phyloP scores from a whole-genome alignment of 2,888 invertebrate species.

The Drosophila kokeensis region DNA sequence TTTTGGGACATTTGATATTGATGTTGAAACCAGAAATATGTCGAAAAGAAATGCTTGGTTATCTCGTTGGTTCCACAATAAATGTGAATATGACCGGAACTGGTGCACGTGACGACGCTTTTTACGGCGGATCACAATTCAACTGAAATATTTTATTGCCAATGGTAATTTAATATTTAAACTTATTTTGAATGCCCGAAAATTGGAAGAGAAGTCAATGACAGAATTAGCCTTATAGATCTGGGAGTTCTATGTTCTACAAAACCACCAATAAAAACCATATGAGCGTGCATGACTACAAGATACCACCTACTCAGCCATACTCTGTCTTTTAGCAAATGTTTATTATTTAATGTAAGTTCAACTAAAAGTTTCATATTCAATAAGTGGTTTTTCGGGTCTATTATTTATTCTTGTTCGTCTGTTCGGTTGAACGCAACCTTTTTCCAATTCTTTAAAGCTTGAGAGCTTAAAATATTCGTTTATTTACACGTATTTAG shows the following conservation, averaged over 20 bases:
- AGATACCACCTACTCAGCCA: neutral
- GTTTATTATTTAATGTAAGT: neutral
- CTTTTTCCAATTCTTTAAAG: neutral
- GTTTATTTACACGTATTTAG: neutral
- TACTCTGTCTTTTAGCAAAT: neutral
- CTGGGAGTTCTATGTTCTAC: neutral
- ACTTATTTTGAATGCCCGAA: neutral
- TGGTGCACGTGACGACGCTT: conserved; percentile 88
- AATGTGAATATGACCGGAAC: conserved; percentile 91
- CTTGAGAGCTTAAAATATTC: neutral
- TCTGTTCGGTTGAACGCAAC: neutral
- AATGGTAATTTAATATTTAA: neutral
- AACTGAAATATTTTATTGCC: neutral
- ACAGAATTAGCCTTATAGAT: neutral
- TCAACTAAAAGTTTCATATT: neutral
- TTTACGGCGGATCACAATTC: neutral
- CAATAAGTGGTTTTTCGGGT: neutral
- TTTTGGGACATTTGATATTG: conserved; percentile 72
- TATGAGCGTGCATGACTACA: neutral
- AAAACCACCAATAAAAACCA: neutral
- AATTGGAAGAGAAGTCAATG: neutral
- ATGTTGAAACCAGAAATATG: conserved; percentile 86
- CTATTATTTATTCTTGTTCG: neutral
- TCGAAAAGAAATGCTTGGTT: conserved; percentile 90
- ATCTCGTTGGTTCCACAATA: conserved; percentile 94